Base-by-base conservation (phyloP, 1,140 invertebrate genomes). In the Caenorhabditis elegans region DNA sequence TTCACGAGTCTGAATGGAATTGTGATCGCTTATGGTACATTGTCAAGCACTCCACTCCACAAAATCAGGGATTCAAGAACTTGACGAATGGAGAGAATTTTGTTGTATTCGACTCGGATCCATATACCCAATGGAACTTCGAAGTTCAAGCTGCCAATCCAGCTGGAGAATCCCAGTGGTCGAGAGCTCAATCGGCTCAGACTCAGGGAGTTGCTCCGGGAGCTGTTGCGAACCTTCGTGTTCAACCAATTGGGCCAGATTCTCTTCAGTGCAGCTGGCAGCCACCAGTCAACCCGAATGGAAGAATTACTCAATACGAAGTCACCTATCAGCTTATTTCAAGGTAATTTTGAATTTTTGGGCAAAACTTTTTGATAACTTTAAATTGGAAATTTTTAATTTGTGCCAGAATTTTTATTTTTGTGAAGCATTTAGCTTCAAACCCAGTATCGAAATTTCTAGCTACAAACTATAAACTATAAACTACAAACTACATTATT, bases 81-180 rank as follows among this genome's bases (percentile, higher is more conserved):
- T 22, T 90, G 39, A 89, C 88, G 2, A 78, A 82, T 34, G 85
- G 88, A 19, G 88, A 90, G 60, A 85, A 79, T 19, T 55, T 79
- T 11, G 86, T 86, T 34, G 76, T 89, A 24, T 90, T 89, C 70
- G 86, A 88, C 46, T 89, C 88, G 1, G 87, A 89, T 70, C 88
- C 88, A 11, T 88, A 81, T 76, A 90, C 88, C 17, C 86, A 87
- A 78, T 89, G 88, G 88, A 82, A 84, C 24, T 89, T 89, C 53
- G 84, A 90, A 77, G 84, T 89, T 13, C 89, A 90, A 80, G 88
- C 88, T 13, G 88, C 86, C 26, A 89, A 89, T 79, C 89, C 88
- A n/a, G 84, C 86, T 26, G 88, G 89, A 36, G 82, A 85, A 4
- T 89, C 89, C 5, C 76, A 83, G 36, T 89, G 89, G 89, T 83